Base-by-base conservation (phyloP, 1,140 invertebrate genomes). In the Asbolus verrucosus region DNA sequence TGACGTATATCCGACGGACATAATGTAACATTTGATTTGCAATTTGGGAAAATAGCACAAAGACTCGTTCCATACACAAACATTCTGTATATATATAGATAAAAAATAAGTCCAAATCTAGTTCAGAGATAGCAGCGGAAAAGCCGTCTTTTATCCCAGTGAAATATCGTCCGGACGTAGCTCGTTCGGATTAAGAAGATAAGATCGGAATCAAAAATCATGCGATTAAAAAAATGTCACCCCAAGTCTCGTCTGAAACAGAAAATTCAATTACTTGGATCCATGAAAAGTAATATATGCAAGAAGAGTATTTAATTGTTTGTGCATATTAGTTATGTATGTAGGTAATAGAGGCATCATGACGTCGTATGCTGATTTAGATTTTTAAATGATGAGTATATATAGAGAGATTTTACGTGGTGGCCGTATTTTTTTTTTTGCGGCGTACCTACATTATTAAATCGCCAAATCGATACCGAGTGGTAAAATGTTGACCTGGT, bases 391-490 rank as follows among this genome's bases (percentile, higher is more conserved):
- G 33, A 36, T 36, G 33, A 36, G 6, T 11, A 36, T 36, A n/a
- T n/a, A n/a, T n/a, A n/a, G n/a, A n/a, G 33, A 36, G 6, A 36
- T 36, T 36, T 36, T 36, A 36, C 33, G 33, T 11, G 33, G 33
- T n/a, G 33, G 33, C n/a, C n/a, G 33, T 36, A 11, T 36, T 36
- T 8, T 36, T 36, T 36, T 36, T 11, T 11, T 11, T 36, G 33
- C 33, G 33, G 33, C 6, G 5, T n/a, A 36, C 33, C 33, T 36
- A 11, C 33, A 36, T 36, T 36, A 36, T 36, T 36, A 36, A 30
- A 54, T 30, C 27, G 19, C 46, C 46, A 16, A 30, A 54, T 54
- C 46, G 46, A 54, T 54, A 54, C 46, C 14, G n/a, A n/a, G n/a
- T n/a, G n/a, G n/a, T n/a, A n/a, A n/a, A n/a, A n/a, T n/a, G n/a